Conservation (phyloP, 2,888 invertebrate genomes). For the Pollenia angustigena region DNA sequence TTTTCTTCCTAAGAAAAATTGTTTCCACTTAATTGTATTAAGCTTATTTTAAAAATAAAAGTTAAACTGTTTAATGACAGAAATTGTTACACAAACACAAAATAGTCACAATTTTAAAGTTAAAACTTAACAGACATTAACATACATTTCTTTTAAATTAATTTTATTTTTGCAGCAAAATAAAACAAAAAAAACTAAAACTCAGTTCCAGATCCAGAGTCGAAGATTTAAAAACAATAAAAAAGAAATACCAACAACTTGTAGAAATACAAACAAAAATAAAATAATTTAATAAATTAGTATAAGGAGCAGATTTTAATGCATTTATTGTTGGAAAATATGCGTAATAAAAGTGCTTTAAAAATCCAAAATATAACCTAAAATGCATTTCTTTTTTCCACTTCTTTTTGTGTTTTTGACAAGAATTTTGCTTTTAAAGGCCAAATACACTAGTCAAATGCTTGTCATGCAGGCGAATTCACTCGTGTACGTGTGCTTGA, state of each 20-base stretch:
- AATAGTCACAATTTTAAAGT: neutral
- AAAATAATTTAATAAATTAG: constrained; percentile 8
- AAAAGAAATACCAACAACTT: neutral
- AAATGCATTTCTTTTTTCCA: too few species aligned
- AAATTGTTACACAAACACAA: constrained; percentile 28
- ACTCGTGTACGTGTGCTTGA: too few species aligned
- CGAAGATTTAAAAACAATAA: neutral
- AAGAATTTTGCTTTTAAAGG: too few species aligned
- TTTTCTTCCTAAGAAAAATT: too few species aligned
- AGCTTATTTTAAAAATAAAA: neutral
- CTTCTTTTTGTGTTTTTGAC: too few species aligned
- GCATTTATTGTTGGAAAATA: too few species aligned
- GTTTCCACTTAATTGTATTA: too few species aligned
- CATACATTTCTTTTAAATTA: constrained; percentile 57
- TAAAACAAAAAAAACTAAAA: neutral
- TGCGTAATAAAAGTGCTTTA: too few species aligned
- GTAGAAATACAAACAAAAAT: neutral
- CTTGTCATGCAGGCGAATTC: too few species aligned
- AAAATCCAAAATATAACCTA: too few species aligned
- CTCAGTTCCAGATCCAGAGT: neutral
- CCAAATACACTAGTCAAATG: too few species aligned
- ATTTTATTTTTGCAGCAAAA: neutral
- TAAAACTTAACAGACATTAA: constrained; percentile 50
- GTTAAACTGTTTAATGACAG: neutral
- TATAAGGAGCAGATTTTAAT: too few species aligned